phyloP scores from a whole-genome alignment of 2,888 invertebrate species.

The Dione juno region DNA sequence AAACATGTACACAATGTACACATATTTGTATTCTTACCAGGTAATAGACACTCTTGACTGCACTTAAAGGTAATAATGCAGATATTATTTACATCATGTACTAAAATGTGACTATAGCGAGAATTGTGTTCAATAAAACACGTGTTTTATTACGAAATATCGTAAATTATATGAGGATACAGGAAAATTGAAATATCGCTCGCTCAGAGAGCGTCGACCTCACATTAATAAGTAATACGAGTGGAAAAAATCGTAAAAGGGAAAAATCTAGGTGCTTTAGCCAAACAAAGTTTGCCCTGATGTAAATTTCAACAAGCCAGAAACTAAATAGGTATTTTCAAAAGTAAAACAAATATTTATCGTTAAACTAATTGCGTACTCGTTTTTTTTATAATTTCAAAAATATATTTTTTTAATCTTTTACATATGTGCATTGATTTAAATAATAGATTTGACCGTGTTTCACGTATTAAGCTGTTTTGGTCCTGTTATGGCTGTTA shows the following conservation, averaged over 20 bases:
- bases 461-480: no score
- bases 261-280: slow-evolving; percentile 4
- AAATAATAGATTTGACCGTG: not conserved
- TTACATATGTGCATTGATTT: no score
- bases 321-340: slow-evolving; percentile 4
- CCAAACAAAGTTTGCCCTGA: slow-evolving; percentile 10
- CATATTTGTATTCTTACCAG: not conserved
- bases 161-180: slow-evolving; percentile 20
- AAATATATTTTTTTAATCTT: no score
- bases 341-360: not conserved
- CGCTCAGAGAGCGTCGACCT: slow-evolving; percentile 16
- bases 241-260: slow-evolving; percentile 23
- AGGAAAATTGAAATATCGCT: slow-evolving; percentile 25
- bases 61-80: slow-evolving; percentile 1
- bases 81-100: slow-evolving; percentile 12
- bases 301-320: not conserved
- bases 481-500: no score
- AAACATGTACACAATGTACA: not conserved
- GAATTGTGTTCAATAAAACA: slow-evolving; percentile 16
- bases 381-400: not conserved
- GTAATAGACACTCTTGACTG: not conserved
- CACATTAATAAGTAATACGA: slow-evolving; percentile 20
- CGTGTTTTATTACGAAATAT: slow-evolving; percentile 11
- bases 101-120: slow-evolving; percentile 17
- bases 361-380: not conserved